Base-by-base conservation (phyloP, 2,113 vertebrate genomes). In the Rousettus leschenaultii region DNA sequence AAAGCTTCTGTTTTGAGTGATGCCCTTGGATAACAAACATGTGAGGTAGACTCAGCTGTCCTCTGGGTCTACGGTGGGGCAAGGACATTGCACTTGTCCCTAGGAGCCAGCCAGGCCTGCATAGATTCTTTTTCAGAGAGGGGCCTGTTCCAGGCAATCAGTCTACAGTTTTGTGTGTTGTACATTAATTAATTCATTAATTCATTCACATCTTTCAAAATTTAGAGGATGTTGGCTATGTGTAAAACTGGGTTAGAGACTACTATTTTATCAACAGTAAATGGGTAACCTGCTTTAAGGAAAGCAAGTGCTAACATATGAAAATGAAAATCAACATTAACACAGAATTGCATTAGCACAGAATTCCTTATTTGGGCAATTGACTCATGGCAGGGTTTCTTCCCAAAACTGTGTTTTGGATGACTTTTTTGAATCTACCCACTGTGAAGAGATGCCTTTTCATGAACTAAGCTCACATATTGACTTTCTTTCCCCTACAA, bases 281-380 rank as follows among this genome's bases (percentile, higher is more conserved):
- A 40, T 59, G 70, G 53, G 40, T 68, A 51, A 77, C 55, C 38
- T 8, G 11, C n/a, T 84, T 90, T 73, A 89, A 96, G 63, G 85
- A 73, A 74, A 82, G 26, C 45, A 86, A 89, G 18, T 61, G 11
- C 43, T 95, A 73, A 85, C 38, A 88, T 35, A 55, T 55, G 13
- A 45, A 33, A 89, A 82, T 87, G 55, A 91, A 94, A 90, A 70
- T 86, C 82, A 90, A 70, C 38, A 51, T 51, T 51, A 51, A 13
- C 48, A 51, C 13, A 51, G 48, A 51, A 57, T 57, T 79, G 38
- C 8, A 70, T 77, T 59, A 87, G 19, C 13, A 79, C 12, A 90
- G 19, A 57, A 90, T 92, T 89, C 40, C 95, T 83, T 90, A 63
- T 86, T 78, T 74, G 70, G 38, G 38, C 40, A 92, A 74, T 38